Conservation (phyloP, 64 coral and sea anemone genomes). For the Astreopora myriophthalma region DNA sequence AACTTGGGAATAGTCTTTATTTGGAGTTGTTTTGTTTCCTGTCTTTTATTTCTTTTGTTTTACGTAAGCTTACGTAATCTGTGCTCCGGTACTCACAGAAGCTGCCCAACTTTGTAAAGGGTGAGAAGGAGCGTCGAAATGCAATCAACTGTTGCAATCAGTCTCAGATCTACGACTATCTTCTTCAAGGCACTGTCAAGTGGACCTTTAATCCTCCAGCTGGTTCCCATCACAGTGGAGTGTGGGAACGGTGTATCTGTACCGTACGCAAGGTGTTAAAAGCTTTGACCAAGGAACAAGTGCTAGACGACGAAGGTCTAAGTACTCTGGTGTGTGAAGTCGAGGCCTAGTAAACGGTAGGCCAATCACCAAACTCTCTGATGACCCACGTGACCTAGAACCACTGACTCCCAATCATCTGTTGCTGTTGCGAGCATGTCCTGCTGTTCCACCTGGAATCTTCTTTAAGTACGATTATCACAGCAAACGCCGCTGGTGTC, state of each 20-base stretch:
- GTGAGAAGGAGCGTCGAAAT: conserved; percentile 13
- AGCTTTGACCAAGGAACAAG: conserved; percentile 24
- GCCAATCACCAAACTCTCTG: conserved; percentile 39
- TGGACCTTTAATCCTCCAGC: no score
- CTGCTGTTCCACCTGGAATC: neutral
- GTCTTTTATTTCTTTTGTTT: no score
- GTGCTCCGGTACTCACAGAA: no score
- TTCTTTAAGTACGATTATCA: neutral
- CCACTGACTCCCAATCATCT: conserved; percentile 9
- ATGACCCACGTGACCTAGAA: conserved; percentile 9
- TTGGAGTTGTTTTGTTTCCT: no score
- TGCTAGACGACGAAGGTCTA: no score
- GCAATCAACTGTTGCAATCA: conserved; percentile 39
- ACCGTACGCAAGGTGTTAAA: conserved; percentile 45
- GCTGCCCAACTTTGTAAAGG: conserved; percentile 60
- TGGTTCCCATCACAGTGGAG: conserved; percentile 4
- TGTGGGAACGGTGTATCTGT: conserved; percentile 50
- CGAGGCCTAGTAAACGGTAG: conserved; percentile 29
- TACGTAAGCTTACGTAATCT: no score
- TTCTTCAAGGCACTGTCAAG: no score
- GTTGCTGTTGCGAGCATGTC: neutral
- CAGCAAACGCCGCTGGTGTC: neutral
- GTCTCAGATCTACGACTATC: conserved; percentile 29
- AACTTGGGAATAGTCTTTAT: no score
- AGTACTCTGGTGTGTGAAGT: no score